phyloP scores from a whole-genome alignment of 2,797 vertebrate species.

The Pseudochirops cupreus region DNA sequence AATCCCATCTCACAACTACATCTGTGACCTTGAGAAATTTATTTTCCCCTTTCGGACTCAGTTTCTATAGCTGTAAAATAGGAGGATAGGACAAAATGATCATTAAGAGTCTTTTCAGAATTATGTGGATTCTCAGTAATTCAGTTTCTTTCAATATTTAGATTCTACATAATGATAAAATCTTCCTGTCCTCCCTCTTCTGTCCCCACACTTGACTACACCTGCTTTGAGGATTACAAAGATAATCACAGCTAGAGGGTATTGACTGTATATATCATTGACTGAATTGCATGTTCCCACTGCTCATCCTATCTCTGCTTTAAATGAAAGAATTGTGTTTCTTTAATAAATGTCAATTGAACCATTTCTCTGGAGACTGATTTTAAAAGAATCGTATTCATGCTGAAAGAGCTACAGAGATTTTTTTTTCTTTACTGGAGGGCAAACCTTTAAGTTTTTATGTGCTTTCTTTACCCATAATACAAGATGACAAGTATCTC shows the following conservation, averaged over 20 bases:
- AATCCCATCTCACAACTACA: not conserved
- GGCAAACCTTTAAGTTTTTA: slow-evolving; percentile 70
- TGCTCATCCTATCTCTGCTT: slow-evolving; percentile 34
- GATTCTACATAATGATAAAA: slow-evolving; percentile 24
- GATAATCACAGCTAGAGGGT: slow-evolving; percentile 51
- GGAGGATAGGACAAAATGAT: not conserved
- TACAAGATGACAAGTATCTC: slow-evolving; percentile 72
- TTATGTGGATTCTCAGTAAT: not conserved
- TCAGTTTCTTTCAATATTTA: slow-evolving; percentile 44
- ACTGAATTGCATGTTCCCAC: slow-evolving; percentile 30
- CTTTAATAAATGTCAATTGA: slow-evolving; percentile 46
- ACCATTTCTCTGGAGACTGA: slow-evolving; percentile 44
- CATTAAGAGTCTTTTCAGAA: not conserved
- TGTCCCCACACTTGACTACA: slow-evolving; percentile 31
- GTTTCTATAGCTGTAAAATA: not conserved
- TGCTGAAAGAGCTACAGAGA: slow-evolving; percentile 23
- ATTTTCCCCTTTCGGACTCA: not conserved
- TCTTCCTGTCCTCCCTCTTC: not conserved
- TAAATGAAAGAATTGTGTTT: slow-evolving; percentile 24
- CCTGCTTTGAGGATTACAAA: slow-evolving; percentile 55
- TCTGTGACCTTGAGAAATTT: not conserved
- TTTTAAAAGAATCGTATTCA: slow-evolving; percentile 55
- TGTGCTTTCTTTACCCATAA: slow-evolving; percentile 62
- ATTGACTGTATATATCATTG: slow-evolving; percentile 49
- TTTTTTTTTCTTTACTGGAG: slow-evolving; percentile 24